Conservation (phyloP, 2,888 invertebrate genomes). For the Apamea monoglypha region DNA sequence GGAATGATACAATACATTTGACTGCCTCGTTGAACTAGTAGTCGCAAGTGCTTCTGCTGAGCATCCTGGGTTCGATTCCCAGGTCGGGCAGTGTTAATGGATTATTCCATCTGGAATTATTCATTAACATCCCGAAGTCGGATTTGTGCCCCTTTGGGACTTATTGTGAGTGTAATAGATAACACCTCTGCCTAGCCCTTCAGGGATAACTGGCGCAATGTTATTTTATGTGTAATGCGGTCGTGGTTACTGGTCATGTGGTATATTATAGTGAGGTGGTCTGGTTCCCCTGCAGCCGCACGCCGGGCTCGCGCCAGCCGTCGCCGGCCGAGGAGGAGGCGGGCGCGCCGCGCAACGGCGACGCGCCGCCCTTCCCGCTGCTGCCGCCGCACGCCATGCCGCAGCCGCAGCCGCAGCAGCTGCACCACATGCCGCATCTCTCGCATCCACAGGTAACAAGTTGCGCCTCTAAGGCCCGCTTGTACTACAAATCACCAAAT, state of each 20-base stretch:
- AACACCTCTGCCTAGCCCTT: not conserved
- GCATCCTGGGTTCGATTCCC: not conserved
- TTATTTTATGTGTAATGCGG: not conserved
- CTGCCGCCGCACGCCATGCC: constrained; percentile 87
- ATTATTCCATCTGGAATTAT: not conserved
- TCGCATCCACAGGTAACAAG: constrained; percentile 83
- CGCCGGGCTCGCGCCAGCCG: constrained; percentile 97
- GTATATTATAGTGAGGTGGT: constrained; percentile 34
- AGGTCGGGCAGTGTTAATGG: not conserved
- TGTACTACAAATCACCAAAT: not conserved
- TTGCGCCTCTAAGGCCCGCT: not conserved
- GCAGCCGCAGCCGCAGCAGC: constrained; percentile 84
- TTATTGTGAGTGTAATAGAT: not conserved
- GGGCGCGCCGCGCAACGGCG: constrained; percentile 81
- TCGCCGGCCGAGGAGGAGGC: constrained; percentile 97
- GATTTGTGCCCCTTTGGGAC: not conserved
- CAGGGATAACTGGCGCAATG: not conserved
- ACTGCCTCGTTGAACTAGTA: not conserved
- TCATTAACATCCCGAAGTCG: not conserved
- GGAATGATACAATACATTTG: not conserved
- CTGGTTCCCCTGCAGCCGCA: constrained; percentile 91
- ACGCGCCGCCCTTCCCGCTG: constrained; percentile 85
- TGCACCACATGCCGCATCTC: constrained; percentile 86
- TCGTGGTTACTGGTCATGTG: constrained; percentile 3
- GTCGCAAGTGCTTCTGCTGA: not conserved